Percentiles rank a stretch among this genome's conserved stretches.
Conservation (phyloP, 2,797 vertebrate genomes). For the Dermochelys coriacea region DNA sequence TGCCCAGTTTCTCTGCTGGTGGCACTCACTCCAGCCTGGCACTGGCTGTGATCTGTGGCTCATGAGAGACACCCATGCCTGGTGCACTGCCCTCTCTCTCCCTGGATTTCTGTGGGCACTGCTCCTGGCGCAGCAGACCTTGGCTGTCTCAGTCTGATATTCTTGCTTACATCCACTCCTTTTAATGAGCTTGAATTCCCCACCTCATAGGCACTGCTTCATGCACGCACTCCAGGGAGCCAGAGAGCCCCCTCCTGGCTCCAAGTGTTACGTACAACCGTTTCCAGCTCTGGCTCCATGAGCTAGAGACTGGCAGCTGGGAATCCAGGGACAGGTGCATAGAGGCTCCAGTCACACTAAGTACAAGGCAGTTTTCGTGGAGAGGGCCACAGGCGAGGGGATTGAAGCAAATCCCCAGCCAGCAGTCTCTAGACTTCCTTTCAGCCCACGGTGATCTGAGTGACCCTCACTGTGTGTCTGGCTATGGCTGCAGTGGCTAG, state of each 20-base stretch:
- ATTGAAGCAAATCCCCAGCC: background rate
- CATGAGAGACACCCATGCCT: background rate
- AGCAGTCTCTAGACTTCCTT: background rate
- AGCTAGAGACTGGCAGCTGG: background rate
- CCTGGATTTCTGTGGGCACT: background rate
- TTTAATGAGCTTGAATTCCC: constrained; percentile 59
- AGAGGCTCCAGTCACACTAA: background rate
- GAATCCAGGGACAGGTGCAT: background rate
- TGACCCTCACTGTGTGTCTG: background rate
- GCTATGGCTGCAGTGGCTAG: background rate
- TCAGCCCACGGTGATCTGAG: background rate
- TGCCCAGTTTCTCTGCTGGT: background rate
- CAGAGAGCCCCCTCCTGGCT: constrained; percentile 18
- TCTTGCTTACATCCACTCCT: constrained; percentile 25
- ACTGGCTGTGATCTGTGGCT: background rate
- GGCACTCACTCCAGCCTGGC: background rate
- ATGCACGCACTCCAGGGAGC: background rate
- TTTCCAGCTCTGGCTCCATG: background rate
- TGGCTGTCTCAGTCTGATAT: background rate
- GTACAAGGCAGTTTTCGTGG: background rate
- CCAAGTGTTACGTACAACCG: background rate
- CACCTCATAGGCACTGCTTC: constrained; percentile 18
- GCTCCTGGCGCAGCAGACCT: background rate
- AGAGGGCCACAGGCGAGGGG: background rate
- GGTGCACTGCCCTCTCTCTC: background rate